Evolutionary conservation across 2,888 invertebrate species (phyloP), one percentile per base, ranked within the genome.

Genomic region (Pteria penguin): DNA sequence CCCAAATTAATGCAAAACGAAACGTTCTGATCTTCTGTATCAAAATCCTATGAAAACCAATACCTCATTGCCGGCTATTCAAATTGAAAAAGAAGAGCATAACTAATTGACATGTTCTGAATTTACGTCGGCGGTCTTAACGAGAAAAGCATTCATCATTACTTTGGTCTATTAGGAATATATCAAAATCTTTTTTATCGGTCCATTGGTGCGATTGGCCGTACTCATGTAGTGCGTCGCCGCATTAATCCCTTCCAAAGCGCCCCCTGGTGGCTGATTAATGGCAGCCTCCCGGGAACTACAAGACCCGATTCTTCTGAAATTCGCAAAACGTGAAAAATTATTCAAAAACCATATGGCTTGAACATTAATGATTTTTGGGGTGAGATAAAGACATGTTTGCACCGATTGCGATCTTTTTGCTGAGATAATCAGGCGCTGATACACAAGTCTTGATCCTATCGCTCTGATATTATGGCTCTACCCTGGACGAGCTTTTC

Each of bases 291-390:
- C 70, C 52, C 29, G 61, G 57, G 70, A 45, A 62, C 36, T 45
- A 52, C 70, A 61, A 33, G 70, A 61, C 61, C 70, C 54, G 31
- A 26, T 58, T 71, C 36, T 61, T 62, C 45, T 52, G 11, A 27
- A 60, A 60, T 26, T 60, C 60, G 27, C 60, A 60, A n/a, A 60
- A 26, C 60, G 60, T 60, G 26, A 60, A 60, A 60, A 60, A 31
- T 55, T 68, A 68, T 68, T 57, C 55, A 68, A 68, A 68, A 68
- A 68, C 68, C 68, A 68, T 55, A 68, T 68, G 68, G 27, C 29
- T 55, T 22, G 31, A 33, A 68, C 68, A 32, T 57, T 68, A 68
- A 68, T 32, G 68, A 68, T 68, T 55, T 45, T 52, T 52, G 55
- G 52, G 31, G 33, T 68, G 55, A 29, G 68, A 68, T 68, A 68